Evolutionary conservation across 2,888 invertebrate species (phyloP), one percentile per base, ranked within the genome.

Genomic region (Ennomos fuscantarius): DNA sequence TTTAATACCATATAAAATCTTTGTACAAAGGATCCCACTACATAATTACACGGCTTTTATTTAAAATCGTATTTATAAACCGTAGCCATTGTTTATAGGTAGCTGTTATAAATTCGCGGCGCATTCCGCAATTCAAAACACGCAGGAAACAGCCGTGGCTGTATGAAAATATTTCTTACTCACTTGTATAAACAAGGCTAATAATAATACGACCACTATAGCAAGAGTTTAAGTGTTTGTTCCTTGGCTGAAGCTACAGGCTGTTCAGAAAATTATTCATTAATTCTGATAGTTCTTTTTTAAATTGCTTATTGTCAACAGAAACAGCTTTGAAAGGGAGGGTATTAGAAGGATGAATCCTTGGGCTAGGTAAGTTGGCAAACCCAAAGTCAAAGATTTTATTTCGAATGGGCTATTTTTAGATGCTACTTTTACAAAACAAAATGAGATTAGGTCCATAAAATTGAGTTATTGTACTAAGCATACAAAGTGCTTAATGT

Each of bases 131-230:
- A 78, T 81, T 82, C 82, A 84, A 82, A 82, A 83, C 82, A 82
- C 56, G 68, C 64, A 66, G 67, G 64, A 68, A 69, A 65, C 69
- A 56, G 68, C 72, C 76, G 73, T 77, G 78, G 74, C 77, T 75
- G 74, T 78, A 75, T 76, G 81, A 79, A 84, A 86, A 87, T 86
- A 82, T 84, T 82, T 78, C 82, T 69, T 71, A 73, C 70, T 79
- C 84, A 82, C 77, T 68, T 66, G 66, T 65, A 74, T 78, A 84
- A 86, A 87, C 85, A 86, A 65, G 49, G 63, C 57, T 73, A 73
- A 69, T 74, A 75, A 73, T 72, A 67, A 45, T 60, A 41, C 51
- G 44, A 50, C 46, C 49, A 57, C 41, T 55, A 37, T 44, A 49
- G 10, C 10, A 9, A 42, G 49, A 40, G 55, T 43, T 44, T 48